A percentile compares a stretch with the other conserved stretches of the same genome.
phyloP scores from a whole-genome alignment of 2,888 invertebrate species.

The Drosophila bunnanda region DNA sequence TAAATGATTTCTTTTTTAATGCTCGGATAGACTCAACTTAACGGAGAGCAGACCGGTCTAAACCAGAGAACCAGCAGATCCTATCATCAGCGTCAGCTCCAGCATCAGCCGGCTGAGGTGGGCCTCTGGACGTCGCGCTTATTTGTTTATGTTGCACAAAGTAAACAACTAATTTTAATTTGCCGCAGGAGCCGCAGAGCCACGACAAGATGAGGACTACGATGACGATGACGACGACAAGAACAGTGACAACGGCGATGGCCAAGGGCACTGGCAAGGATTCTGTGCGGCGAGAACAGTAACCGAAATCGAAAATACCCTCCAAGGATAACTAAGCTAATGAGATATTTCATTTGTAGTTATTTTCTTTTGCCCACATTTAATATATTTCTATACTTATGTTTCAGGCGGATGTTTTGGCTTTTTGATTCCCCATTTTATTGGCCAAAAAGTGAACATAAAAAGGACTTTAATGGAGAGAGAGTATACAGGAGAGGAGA shows the following conservation, averaged over 20 bases:
- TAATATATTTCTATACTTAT: neutral
- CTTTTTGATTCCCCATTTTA: neutral
- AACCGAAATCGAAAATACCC: neutral
- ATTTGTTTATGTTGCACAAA: conserved; percentile 80
- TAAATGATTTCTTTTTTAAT: conserved; percentile 61
- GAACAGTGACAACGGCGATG: conserved; percentile 18
- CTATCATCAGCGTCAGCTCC: conserved; percentile 14
- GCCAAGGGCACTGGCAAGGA: conserved; percentile 22
- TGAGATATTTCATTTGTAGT: neutral
- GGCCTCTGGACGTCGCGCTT: conserved; percentile 58
- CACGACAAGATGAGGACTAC: conserved; percentile 48
- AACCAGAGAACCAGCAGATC: conserved; percentile 9
- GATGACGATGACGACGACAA: conserved; percentile 22
- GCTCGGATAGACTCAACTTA: conserved; percentile 57
- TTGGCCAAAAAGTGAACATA: neutral
- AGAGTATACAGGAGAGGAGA: neutral
- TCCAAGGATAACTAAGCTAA: neutral
- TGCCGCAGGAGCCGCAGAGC: conserved; percentile 77
- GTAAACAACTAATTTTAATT: conserved; percentile 81
- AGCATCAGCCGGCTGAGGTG: conserved; percentile 18
- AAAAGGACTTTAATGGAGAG: neutral
- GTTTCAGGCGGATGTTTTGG: neutral
- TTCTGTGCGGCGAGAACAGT: neutral
- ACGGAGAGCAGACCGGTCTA: conserved; percentile 19
- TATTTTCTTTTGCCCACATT: neutral